A percentile compares a stretch with the other conserved stretches of the same genome.
phyloP scores from a whole-genome alignment of 2,113 vertebrate genomes.

The Channa argus region DNA sequence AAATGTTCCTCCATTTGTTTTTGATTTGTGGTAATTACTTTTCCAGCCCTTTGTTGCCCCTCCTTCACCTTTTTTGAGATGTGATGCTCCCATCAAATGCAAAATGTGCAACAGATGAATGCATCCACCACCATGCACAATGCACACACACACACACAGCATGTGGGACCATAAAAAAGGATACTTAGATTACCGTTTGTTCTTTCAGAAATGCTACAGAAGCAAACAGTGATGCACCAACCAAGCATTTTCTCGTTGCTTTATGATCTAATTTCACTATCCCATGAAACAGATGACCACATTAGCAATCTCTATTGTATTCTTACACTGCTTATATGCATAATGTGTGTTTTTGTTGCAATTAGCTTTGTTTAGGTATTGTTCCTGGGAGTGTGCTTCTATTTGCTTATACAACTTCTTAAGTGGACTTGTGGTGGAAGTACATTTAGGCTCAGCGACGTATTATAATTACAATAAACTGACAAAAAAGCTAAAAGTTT shows the following conservation, averaged over 20 bases:
- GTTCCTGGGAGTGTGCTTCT: conserved; percentile 65
- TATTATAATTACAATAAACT: conserved; percentile 58
- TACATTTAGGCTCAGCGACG: conserved; percentile 42
- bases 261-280: conserved; percentile 79
- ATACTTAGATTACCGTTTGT: conserved; percentile 72
- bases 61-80: too few species aligned
- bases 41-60: too few species aligned
- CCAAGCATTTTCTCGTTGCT: conserved; percentile 71
- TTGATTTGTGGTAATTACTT: too few species aligned
- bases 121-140: conserved; percentile 2
- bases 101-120: conserved; percentile 10
- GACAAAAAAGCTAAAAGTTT: conserved; percentile 50
- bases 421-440: conserved; percentile 48
- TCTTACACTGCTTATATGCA: conserved; percentile 40
- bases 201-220: conserved; percentile 78
- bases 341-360: conserved; percentile 59
- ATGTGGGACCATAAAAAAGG: conserved; percentile 64
- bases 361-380: conserved; percentile 63
- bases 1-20: too few species aligned
- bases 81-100: too few species aligned
- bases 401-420: conserved; percentile 52
- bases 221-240: conserved; percentile 72
- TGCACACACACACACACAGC: conserved; percentile 51
- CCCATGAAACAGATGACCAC: conserved; percentile 76
- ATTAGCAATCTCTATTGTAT: conserved; percentile 68